phyloP scores from a whole-genome alignment of 2,888 invertebrate genomes.

The Alitta virens region DNA sequence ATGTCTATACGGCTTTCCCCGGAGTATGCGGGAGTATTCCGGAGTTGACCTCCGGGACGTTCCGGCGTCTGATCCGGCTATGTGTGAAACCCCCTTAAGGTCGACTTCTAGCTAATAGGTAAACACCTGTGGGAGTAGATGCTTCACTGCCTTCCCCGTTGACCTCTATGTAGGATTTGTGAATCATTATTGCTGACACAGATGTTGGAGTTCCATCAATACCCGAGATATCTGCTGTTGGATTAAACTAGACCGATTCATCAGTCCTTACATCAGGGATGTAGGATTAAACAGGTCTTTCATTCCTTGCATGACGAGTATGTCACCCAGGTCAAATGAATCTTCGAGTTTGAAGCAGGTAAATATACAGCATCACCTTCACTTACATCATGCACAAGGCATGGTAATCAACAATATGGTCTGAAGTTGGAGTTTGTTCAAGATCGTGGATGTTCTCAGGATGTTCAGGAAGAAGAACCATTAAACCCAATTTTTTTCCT shows the following conservation, averaged over 20 bases:
- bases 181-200: slow-evolving; percentile 42
- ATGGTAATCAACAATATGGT: slow-evolving; percentile 2
- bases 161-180: slow-evolving; percentile 48
- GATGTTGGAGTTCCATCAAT: slow-evolving; percentile 35
- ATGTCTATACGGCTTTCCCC: no score
- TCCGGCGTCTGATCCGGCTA: no score
- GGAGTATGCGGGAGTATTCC: no score
- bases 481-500: slow-evolving; percentile 39
- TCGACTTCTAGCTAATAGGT: slow-evolving; percentile 18
- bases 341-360: slow-evolving; percentile 31
- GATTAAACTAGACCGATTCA: slow-evolving; percentile 32
- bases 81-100: no score
- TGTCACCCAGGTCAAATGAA: slow-evolving; percentile 22
- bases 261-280: slow-evolving; percentile 25
- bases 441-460: slow-evolving; percentile 31
- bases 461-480: slow-evolving; percentile 42
- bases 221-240: slow-evolving; percentile 44
- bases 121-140: slow-evolving; percentile 35
- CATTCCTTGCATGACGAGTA: slow-evolving; percentile 26
- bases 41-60: no score
- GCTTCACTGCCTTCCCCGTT: slow-evolving; percentile 41
- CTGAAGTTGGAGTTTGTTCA: slow-evolving; percentile 13
- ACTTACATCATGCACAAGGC: slow-evolving; percentile 1
- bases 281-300: slow-evolving; percentile 32
- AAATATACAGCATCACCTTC: slow-evolving; percentile 5